These are phyloP conservation scores for Drosophila tanythrix DNA, from an alignment of 2,888 invertebrate genomes.

Conservation along the genomic window DNA sequence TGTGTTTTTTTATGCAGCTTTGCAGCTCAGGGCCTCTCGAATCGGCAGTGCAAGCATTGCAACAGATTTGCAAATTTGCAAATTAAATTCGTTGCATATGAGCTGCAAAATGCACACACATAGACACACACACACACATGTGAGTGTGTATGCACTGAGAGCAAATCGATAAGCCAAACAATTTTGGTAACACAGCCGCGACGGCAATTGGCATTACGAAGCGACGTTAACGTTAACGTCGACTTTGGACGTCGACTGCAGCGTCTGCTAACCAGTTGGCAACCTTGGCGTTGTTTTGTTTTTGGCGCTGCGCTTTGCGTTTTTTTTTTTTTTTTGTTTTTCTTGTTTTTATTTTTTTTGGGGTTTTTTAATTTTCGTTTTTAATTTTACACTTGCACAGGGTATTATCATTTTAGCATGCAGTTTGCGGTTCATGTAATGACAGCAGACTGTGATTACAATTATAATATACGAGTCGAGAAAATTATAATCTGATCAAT, in stretches of 20 bases:
- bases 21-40: constrained; percentile 62
- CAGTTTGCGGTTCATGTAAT: constrained; percentile 14
- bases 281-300: constrained; percentile 68
- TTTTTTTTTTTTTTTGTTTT: constrained; percentile 33
- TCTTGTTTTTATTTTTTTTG: constrained; percentile 36
- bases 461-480: background rate
- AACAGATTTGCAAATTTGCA: constrained; percentile 73
- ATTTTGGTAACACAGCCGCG: constrained; percentile 59
- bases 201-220: constrained; percentile 69
- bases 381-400: constrained; percentile 43
- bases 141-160: constrained; percentile 2
- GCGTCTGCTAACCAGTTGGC: constrained; percentile 71
- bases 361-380: constrained; percentile 40
- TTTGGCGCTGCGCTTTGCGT: constrained; percentile 61
- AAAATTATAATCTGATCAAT: background rate
- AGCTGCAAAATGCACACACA: constrained; percentile 16
- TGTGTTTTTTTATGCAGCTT: background rate
- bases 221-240: constrained; percentile 13
- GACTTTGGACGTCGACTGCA: constrained; percentile 41
- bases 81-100: constrained; percentile 59
- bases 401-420: constrained; percentile 31
- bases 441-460: background rate
- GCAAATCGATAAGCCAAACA: constrained; percentile 58
- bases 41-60: constrained; percentile 67
- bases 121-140: background rate